Evolutionary conservation across 92 coral and sea anemone genomes (phyloP), one percentile per base, ranked within the genome.

Genomic region (Parazoanthus atlanticus): DNA sequence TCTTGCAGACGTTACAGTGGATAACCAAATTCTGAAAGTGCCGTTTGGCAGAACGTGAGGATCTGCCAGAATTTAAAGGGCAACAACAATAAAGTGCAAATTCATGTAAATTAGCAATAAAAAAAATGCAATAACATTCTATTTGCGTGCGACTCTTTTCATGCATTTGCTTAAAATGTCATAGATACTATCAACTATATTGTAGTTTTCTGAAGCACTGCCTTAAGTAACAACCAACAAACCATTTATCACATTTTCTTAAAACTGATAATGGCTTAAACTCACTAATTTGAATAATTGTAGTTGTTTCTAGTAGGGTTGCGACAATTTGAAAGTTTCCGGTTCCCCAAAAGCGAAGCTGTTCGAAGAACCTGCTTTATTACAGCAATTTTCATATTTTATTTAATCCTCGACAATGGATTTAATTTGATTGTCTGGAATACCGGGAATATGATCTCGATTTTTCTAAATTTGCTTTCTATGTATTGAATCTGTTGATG

Each of bases 1-100:
- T 29, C 56, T 79, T 26, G 83, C 28, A 26, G 23, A 47, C 15
- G 26, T 49, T 46, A 28, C 83, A 29, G 41, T 79, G 23, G 69
- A 49, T 16, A 47, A 54, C 23, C 58, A 52, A 52, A 13, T 52
- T 52, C 21, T 52, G 21, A 30, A 49, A 28, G 17, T 31, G 25
- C n/a, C 15, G 19, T 26, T 46, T n/a, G 6, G 3, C 43, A 79
- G 69, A 46, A 46, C 49, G 10, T 29, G 52, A 13, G 61, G 30
- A 49, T 79, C 32, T 52, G 40, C 26, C 36, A 79, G 36, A n/a
- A 5, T 79, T 43, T 15, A 13, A 43, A 34, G 25, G 47, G 29
- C 40, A n/a, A 25, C 31, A 47, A 54, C 38, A 23, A 47, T 52
- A 79, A 79, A 79, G 41, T 79, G 83, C 69, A 47, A 52, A 79